Percentiles rank a stretch among this genome's conserved stretches.
These are phyloP conservation scores for Zapornia atra DNA, from an alignment of 2,113 vertebrate species.

Conservation along the genomic window DNA sequence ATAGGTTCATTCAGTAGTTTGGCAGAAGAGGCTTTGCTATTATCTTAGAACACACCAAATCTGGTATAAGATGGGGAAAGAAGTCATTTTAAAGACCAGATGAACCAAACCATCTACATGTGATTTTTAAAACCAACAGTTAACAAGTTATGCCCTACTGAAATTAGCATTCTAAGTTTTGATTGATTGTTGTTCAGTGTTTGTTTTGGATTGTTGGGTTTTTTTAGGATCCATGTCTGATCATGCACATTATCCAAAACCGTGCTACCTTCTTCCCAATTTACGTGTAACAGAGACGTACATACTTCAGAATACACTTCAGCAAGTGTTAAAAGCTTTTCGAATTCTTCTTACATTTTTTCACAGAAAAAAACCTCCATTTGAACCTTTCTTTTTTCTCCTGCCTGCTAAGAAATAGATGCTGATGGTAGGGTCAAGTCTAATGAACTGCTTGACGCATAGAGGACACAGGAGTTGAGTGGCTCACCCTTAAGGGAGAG, in stretches of 20 bases:
- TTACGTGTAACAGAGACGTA: neutral
- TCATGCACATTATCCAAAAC: neutral
- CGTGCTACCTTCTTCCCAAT: neutral
- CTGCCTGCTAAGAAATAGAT: neutral
- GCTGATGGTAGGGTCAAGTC: accelerated
- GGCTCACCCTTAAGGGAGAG: accelerated
- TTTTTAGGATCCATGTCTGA: neutral
- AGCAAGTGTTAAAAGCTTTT: neutral
- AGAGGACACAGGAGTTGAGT: accelerated
- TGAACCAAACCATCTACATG: neutral
- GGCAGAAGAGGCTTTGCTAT: neutral
- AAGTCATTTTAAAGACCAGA: neutral
- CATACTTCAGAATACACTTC: neutral
- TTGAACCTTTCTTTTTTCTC: neutral
- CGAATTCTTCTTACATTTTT: neutral
- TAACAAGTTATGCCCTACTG: neutral
- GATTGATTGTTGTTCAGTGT: neutral
- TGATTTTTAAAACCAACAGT: neutral
- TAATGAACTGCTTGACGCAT: accelerated
- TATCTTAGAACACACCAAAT: neutral
- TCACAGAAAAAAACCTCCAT: neutral
- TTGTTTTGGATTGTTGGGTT: no score
- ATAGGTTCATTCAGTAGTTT: neutral
- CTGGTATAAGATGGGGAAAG: neutral
- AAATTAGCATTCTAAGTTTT: neutral